Evolutionary conservation across 2,113 vertebrate genomes (phyloP).

Genomic region (Microcebus ravelobensis): DNA sequence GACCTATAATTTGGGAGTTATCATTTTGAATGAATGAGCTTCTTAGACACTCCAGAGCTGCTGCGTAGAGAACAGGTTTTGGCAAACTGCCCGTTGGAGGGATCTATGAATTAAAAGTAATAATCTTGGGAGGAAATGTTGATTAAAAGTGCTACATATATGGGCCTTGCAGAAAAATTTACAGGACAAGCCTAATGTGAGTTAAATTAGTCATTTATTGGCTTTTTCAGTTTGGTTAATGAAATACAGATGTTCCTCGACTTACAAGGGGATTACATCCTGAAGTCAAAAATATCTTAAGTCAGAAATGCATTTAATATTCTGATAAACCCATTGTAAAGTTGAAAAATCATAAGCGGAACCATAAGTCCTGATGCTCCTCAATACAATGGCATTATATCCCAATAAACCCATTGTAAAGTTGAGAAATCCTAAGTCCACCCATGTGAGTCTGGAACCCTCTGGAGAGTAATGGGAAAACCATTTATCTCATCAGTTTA

Average conservation of each 20-base stretch:
- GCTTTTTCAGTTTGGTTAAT: not conserved
- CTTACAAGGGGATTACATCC: not conserved
- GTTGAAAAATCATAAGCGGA: not conserved
- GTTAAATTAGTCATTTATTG: not conserved
- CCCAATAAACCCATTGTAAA: not conserved
- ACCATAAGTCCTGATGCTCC: not conserved
- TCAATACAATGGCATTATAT: not conserved
- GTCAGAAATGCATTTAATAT: not conserved
- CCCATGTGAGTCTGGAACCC: not conserved
- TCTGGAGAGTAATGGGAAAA: not conserved
- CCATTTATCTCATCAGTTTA: not conserved
- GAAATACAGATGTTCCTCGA: not conserved
- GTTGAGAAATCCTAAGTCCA: not conserved
- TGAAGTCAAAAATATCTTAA: not conserved
- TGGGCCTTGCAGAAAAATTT: not conserved
- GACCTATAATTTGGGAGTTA: not conserved
- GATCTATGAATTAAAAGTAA: constrained; percentile 32
- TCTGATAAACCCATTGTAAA: not conserved
- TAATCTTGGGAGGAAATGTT: constrained; percentile 53
- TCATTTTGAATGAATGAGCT: constrained; percentile 3
- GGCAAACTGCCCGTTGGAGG: not conserved
- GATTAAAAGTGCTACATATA: constrained; percentile 56
- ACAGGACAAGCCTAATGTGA: not conserved
- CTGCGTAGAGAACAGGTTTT: constrained; percentile 5
- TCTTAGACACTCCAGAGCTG: not conserved